Evolutionary conservation across 2,113 vertebrate genomes (phyloP), one percentile per base, ranked within the genome.

Genomic region (Mustela lutreola): DNA sequence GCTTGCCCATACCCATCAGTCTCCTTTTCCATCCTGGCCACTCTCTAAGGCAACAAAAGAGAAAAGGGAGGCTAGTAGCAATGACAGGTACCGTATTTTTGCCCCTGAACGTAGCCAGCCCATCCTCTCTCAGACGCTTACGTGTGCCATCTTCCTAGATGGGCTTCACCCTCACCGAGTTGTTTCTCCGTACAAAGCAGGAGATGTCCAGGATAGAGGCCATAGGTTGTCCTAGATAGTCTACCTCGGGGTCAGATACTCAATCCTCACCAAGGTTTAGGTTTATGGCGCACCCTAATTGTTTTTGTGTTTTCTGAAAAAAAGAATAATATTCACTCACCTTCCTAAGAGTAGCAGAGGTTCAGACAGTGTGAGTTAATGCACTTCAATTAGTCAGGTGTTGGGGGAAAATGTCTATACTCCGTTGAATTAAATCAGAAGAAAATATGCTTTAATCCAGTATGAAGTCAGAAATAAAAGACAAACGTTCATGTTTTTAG

Each of bases 401-500:
- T 89, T 90, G 73, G 26, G 24, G 39, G 45, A 91, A 56, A 91
- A 71, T 79, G 4, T 70, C 45, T 82, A 9, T 70, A 56, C 12
- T 80, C 1, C n/a, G n/a, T 11, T 67, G 45, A 92, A 31, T 95
- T 78, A 95, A 82, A 48, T 26, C 79, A 31, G 53, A 97, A 3
- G 91, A 63, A 91, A 89, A 82, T n/a, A 60, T 94, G 4, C 36
- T 62, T 84, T n/a, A 36, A 76, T 80, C 21, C 14, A 48, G 79
- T 50, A 11, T 16, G 83, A 22, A 26, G 24, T 85, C n/a, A 86
- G 75, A 95, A 76, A 26, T 89, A 67, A 83, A 56, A 87, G 22
- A 8, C 53, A 16, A 48, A 19, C 10, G 39, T 56, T 89, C 45
- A 58, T 42, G 33, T 21, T 89, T 71, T 71, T 15, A 15, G 7